Evolutionary conservation across 2,888 invertebrate genomes (phyloP), one percentile per base, ranked within the genome.

Genomic region (Gastrophysa polygoni): DNA sequence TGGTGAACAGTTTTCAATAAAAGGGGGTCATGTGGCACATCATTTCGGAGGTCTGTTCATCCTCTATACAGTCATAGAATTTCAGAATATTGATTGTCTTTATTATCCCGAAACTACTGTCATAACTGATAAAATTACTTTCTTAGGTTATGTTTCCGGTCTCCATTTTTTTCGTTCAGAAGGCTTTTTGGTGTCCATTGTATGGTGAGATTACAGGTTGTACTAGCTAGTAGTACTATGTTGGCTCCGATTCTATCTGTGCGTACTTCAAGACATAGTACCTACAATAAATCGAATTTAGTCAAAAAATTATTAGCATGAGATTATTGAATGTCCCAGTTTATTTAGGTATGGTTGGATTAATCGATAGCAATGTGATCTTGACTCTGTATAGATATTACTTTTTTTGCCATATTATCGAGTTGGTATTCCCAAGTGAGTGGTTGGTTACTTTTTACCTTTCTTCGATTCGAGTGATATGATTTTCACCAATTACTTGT

Each of bases 401-500:
- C 29, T 7, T 11, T 14, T 55, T 63, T 46, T 43, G 51, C 24
- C 50, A 16, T 38, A 4, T 51, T 59, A 43, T 59, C 28, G 46
- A 20, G 44, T 58, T n/a, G 46, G 28, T 63, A 18, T 18, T 55
- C 49, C 28, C 48, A n/a, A 57, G 50, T 55, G 55, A 57, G 32
- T 59, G 51, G 44, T 59, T 59, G 47, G 57, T 62, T 58, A 62
- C 47, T 47, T 62, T 48, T 43, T n/a, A n/a, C n/a, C n/a, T n/a
- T n/a, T n/a, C n/a, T n/a, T n/a, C n/a, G n/a, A 56, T 59, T 63
- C 56, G 38, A 59, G 51, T 56, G 29, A 59, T 63, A 63, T 63
- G 24, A 63, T 63, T 63, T 63, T 56, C 56, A 59, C 56, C 63
- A 51, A 51, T 63, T 63, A 63, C 56, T 63, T 63, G 59, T 63